Base-by-base conservation (phyloP, 2,888 invertebrate genomes). In the Disparrhopalites patrizii region DNA sequence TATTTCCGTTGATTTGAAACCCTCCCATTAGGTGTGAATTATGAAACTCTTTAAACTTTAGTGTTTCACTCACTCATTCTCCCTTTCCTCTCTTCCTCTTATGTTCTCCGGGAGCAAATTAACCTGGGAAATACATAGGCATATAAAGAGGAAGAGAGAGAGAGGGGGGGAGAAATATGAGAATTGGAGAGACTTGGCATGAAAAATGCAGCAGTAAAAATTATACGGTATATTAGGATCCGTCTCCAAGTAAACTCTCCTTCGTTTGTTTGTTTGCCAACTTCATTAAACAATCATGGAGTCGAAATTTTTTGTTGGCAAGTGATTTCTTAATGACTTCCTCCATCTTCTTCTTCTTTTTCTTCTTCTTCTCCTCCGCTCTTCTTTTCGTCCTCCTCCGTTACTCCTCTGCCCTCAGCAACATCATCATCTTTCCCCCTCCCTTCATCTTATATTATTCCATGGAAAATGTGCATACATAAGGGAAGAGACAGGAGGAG, bases 11-110 rank as follows among this genome's bases (percentile, higher is more conserved):
- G 47, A 47, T 47, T 47, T 47, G 23, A 7, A 47, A 47, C 47
- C 47, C 23, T 23, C n/a, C 47, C 47, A 47, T 47, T 47, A 47
- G 15, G 25, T 23, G 20, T 47, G 47, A 47, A 47, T 47, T 47
- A 47, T 47, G 47, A 20, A 47, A 25, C 13, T 47, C 18, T 47
- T 23, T 18, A 47, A 18, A 47, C 47, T 47, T 47, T 47, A 23
- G 23, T 20, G 7, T 47, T 47, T 47, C 47, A 5, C 43, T 43
- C 43, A 10, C 3, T 47, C 18, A 23, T 47, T 13, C n/a, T 47
- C 47, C 3, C 47, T 36, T 36, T 36, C 36, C 15, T 7, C 15
- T n/a, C n/a, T n/a, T n/a, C n/a, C n/a, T n/a, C n/a, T n/a, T 36
- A 10, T 36, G 36, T 36, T 36, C 15, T 36, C n/a, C n/a, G n/a